A percentile compares a stretch with the other conserved stretches of the same genome.
Evolutionary conservation across 2,797 vertebrate genomes (phyloP).

Genomic region (Notolabrus celidotus): DNA sequence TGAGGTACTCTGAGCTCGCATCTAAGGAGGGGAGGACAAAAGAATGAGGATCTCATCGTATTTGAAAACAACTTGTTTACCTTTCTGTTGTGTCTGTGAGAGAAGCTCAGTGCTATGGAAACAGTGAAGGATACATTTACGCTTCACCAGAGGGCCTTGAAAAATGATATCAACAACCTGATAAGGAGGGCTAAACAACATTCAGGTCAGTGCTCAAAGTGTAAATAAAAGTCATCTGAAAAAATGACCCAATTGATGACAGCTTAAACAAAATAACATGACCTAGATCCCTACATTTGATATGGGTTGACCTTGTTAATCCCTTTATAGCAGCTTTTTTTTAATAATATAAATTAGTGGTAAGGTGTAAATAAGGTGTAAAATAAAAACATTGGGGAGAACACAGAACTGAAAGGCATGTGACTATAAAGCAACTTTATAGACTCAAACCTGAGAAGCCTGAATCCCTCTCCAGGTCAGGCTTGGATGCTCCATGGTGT

Average conservation of each 20-base stretch:
- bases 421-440: neutral
- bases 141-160: constrained; percentile 22
- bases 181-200: constrained; percentile 38
- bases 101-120: constrained; percentile 35
- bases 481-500: constrained; percentile 60
- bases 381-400: neutral
- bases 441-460: constrained; percentile 89
- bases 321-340: neutral
- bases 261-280: constrained; percentile 47
- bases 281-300: constrained; percentile 66
- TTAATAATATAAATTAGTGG: constrained; percentile 10
- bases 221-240: constrained; percentile 44
- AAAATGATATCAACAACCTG: constrained; percentile 45
- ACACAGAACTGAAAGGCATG: constrained; percentile 2
- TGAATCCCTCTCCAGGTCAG: constrained; percentile 90
- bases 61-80: constrained; percentile 25
- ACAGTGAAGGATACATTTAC: constrained; percentile 43
- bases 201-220: constrained; percentile 50
- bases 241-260: constrained; percentile 8
- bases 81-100: constrained; percentile 9
- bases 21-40: constrained; percentile 77
- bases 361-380: neutral
- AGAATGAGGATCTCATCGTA: constrained; percentile 30
- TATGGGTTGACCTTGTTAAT: constrained; percentile 37
- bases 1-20: constrained; percentile 90